These are phyloP conservation scores for Gymnocephalus cernua DNA, from an alignment of 2,113 vertebrate species.

Conservation along the genomic window DNA sequence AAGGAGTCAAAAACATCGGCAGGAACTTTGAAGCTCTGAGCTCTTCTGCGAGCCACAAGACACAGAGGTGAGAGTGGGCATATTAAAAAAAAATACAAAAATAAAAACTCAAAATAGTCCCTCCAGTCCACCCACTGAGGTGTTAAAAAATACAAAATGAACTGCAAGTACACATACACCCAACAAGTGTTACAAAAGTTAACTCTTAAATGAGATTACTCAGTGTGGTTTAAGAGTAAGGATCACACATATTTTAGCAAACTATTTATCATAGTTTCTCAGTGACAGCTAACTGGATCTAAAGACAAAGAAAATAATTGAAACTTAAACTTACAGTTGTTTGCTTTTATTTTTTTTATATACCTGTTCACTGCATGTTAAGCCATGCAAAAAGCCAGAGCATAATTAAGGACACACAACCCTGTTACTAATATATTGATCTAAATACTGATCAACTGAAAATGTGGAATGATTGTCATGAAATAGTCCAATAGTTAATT, in stretches of 20 bases:
- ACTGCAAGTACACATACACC: constrained; percentile 4
- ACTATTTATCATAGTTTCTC: not conserved
- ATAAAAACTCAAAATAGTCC: constrained; percentile 47
- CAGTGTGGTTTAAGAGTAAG: not conserved
- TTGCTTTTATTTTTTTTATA: constrained; percentile 27
- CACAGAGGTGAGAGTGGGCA: constrained; percentile 71
- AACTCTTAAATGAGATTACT: constrained; percentile 19
- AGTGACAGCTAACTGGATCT: not conserved
- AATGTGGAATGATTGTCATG: not conserved
- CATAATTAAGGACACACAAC: constrained; percentile 14
- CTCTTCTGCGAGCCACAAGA: constrained; percentile 46
- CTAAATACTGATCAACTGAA: not conserved
- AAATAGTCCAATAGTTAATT: constrained; percentile 1
- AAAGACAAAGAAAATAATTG: not conserved
- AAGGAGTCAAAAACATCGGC: constrained; percentile 74
- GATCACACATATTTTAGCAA: not conserved
- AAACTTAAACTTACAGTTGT: not conserved
- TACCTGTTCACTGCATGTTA: constrained; percentile 11
- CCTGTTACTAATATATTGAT: not conserved
- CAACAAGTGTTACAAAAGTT: constrained; percentile 44
- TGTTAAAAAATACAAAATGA: constrained; percentile 45
- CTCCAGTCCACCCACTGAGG: constrained; percentile 46
- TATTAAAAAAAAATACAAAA: constrained; percentile 34
- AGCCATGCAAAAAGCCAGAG: constrained; percentile 2
- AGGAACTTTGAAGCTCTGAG: constrained; percentile 71